These are phyloP conservation scores for Lagopus muta DNA, from an alignment of 2,113 vertebrate genomes.

Conservation along the genomic window DNA sequence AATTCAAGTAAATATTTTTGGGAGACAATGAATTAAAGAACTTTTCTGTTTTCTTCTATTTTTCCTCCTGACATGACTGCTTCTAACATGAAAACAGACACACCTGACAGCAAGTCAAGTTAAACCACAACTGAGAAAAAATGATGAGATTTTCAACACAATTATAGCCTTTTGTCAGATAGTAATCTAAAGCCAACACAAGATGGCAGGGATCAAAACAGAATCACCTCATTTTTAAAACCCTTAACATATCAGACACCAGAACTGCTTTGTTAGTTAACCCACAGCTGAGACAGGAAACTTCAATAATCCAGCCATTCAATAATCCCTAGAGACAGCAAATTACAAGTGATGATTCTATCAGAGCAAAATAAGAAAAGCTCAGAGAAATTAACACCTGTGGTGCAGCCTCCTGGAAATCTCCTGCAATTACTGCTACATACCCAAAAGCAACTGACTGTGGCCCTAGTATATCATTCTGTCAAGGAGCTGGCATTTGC, in stretches of 20 bases:
- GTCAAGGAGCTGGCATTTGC: constrained; percentile 57
- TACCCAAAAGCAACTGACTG: constrained; percentile 21
- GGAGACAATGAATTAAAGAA: neutral
- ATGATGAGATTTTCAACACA: neutral
- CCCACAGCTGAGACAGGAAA: constrained; percentile 4
- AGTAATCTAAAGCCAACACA: constrained; percentile 20
- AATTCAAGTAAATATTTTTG: neutral
- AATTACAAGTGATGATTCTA: constrained; percentile 65
- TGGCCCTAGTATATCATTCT: constrained; percentile 35
- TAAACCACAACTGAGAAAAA: neutral
- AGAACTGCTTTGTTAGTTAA: constrained; percentile 38
- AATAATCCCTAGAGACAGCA: constrained; percentile 37
- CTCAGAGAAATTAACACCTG: constrained; percentile 51
- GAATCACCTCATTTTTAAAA: neutral
- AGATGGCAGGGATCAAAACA: constrained; percentile 36
- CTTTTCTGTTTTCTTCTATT: neutral
- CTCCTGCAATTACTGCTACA: constrained; percentile 26
- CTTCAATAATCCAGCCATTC: constrained; percentile 48
- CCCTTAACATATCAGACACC: neutral
- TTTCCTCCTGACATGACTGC: neutral
- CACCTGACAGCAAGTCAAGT: neutral
- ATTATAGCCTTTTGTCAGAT: constrained; percentile 16
- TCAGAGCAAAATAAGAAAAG: constrained; percentile 56
- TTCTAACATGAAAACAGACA: neutral
- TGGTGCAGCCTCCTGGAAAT: constrained; percentile 20